phyloP scores from a whole-genome alignment of 2,888 invertebrate genomes.

The Trichacis sp. region DNA sequence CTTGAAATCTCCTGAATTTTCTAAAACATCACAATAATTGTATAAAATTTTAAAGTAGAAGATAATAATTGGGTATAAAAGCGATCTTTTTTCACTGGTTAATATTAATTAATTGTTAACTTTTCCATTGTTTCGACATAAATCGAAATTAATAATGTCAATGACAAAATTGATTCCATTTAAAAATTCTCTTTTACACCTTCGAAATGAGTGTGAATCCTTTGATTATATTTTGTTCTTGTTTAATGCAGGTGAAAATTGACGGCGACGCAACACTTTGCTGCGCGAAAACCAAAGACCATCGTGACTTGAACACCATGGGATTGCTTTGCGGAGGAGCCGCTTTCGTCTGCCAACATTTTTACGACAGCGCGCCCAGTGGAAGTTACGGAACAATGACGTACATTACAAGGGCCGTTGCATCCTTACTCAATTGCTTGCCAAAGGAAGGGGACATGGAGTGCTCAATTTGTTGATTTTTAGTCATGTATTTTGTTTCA shows the following conservation, averaged over 20 bases:
- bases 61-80: too few relatives aligned
- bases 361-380: constrained; percentile 98
- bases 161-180: too few relatives aligned
- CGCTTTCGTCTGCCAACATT: constrained; percentile 94
- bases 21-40: too few relatives aligned
- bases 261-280: constrained; percentile 94
- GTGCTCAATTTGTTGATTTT: constrained; percentile 75
- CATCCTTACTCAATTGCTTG: constrained; percentile 79
- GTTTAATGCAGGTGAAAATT: constrained; percentile 76
- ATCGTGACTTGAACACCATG: constrained; percentile 73
- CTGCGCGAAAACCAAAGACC: constrained; percentile 83
- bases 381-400: constrained; percentile 98
- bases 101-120: too few relatives aligned
- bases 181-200: too few relatives aligned
- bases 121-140: too few relatives aligned
- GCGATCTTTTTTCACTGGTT: constrained; percentile 31
- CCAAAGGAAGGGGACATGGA: constrained; percentile 84
- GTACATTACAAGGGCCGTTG: constrained; percentile 89
- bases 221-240: too few relatives aligned
- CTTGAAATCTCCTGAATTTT: too few relatives aligned
- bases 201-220: too few relatives aligned
- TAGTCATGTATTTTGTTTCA: too few relatives aligned
- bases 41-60: too few relatives aligned
- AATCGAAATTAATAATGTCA: too few relatives aligned
- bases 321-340: constrained; percentile 91